These are phyloP conservation scores for Anabacerthia variegaticeps DNA, from an alignment of 2,797 vertebrate genomes.

Conservation along the genomic window DNA sequence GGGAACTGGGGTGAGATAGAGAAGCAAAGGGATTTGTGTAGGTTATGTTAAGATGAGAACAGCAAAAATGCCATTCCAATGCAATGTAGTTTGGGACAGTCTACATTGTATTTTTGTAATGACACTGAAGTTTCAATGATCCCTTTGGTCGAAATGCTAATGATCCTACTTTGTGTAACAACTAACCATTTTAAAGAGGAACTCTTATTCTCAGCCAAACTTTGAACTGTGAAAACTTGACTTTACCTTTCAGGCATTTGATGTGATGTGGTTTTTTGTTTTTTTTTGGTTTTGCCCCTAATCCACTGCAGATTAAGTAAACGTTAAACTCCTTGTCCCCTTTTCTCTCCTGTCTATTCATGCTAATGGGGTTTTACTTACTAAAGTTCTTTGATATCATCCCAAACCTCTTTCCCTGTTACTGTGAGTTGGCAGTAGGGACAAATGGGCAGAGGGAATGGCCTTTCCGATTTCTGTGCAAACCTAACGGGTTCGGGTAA, in stretches of 20 bases:
- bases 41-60: conserved; percentile 70
- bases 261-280: neutral
- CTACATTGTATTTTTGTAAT: conserved; percentile 71
- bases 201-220: conserved; percentile 85
- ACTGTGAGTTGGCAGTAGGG: conserved; percentile 75
- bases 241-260: conserved; percentile 83
- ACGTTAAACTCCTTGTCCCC: conserved; percentile 48
- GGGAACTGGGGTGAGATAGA: neutral
- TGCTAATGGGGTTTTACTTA: conserved; percentile 66
- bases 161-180: conserved; percentile 81
- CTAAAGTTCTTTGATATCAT: neutral
- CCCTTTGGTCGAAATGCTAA: conserved; percentile 95
- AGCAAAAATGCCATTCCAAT: conserved; percentile 63
- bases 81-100: conserved; percentile 80
- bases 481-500: neutral
- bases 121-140: conserved; percentile 78
- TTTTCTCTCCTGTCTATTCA: conserved; percentile 77
- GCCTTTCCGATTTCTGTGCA: conserved; percentile 31
- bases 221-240: conserved; percentile 64
- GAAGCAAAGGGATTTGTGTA: neutral
- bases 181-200: conserved; percentile 84
- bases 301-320: conserved; percentile 38
- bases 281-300: neutral
- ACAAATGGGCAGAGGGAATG: conserved; percentile 71
- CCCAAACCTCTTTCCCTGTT: conserved; percentile 66